Base-by-base conservation (phyloP, 1,140 invertebrate species). In the Hyposmocoma kahamanoa region DNA sequence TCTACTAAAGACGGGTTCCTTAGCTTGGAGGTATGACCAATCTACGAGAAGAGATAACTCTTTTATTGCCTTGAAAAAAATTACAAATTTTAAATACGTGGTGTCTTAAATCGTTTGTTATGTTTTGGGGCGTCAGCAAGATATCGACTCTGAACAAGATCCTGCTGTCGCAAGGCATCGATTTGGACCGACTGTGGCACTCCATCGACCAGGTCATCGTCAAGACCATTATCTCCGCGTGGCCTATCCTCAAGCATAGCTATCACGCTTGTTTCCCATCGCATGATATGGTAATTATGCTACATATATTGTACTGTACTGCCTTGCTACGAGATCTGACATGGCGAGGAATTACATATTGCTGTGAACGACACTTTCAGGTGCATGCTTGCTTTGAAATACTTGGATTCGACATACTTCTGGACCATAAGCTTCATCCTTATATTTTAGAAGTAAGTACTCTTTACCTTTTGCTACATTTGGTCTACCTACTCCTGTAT, bases 341-440 rank as follows among this genome's bases (percentile, higher is more conserved):
- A n/a, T n/a, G n/a, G n/a, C n/a, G n/a, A n/a, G n/a, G n/a, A n/a
- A n/a, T n/a, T n/a, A n/a, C n/a, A n/a, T n/a, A n/a, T n/a, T n/a
- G n/a, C n/a, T n/a, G n/a, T n/a, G n/a, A n/a, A n/a, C n/a, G n/a
- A n/a, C 15, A 19, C 38, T 68, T 66, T 36, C 62, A 87, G 86
- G 72, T 92, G 4, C 92, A 94, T 62, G 95, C 94, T 2, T 97
- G 95, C 72, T 97, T 97, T 77, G 95, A 97, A 86, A 89, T 97
- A 22, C 85, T 97, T 0, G 95, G 95, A 18, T 95, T 97, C 55
- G 95, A 97, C 71, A 92, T 97, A 51, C 80, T 97, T 18, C 84
- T 97, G 17, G 95, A 97, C 73, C 90, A 91, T 75, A 93, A 93
- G 62, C 74, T 96, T n/a, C 94, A 94, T 67, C 95, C 96, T 0